These are phyloP conservation scores for Gobionotothen gibberifrons DNA, from an alignment of 2,797 vertebrate species.

Conservation along the genomic window DNA sequence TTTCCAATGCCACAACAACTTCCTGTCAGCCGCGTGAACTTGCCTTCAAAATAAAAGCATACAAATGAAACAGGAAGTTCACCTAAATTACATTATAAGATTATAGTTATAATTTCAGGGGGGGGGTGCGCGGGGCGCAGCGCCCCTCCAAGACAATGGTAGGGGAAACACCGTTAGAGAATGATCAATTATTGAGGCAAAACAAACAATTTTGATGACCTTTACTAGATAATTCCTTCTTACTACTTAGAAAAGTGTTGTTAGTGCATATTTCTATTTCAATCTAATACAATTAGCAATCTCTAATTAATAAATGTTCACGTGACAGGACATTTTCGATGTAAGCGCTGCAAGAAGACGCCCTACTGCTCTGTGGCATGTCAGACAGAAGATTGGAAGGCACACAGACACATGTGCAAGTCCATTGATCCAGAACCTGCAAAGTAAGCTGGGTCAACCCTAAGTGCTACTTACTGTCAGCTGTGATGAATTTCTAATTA, in stretches of 20 bases:
- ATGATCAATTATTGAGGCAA: neutral
- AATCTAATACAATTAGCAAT: neutral
- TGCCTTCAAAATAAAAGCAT: no score
- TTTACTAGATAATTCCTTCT: neutral
- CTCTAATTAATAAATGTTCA: neutral
- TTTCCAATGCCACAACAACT: no score
- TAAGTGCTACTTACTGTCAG: neutral
- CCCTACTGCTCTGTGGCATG: constrained; percentile 90
- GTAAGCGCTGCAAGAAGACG: constrained; percentile 88
- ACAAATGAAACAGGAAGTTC: no score
- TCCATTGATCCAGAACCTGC: constrained; percentile 41
- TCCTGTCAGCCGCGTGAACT: no score
- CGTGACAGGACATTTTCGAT: constrained; percentile 85
- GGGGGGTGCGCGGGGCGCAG: no score
- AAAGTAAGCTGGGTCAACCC: constrained; percentile 51
- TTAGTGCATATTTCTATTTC: neutral
- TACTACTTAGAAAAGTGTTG: neutral
- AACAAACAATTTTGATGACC: neutral
- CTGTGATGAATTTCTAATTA: neutral
- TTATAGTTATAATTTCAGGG: no score
- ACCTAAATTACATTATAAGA: no score
- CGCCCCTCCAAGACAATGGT: no score
- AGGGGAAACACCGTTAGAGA: no score
- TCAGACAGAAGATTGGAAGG: constrained; percentile 91
- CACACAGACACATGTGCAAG: constrained; percentile 86